Evolutionary conservation across 1,140 invertebrate species (phyloP), one percentile per base, ranked within the genome.

Genomic region (Drosophila elegans): DNA sequence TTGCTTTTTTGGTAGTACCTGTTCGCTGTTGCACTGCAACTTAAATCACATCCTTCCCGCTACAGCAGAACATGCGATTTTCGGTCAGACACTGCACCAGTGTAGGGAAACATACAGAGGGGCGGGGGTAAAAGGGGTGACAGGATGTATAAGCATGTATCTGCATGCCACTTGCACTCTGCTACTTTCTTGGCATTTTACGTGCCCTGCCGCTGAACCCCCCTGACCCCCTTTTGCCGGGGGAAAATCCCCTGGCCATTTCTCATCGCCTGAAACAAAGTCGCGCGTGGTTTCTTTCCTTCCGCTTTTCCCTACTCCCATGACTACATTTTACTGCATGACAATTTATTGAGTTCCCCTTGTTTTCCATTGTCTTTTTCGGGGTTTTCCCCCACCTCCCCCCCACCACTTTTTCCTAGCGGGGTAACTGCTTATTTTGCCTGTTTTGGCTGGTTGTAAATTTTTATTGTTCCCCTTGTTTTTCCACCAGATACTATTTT

Each of bases 21-120:
- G 53, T 51, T 74, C 67, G 68, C 52, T 60, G 69, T 54, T 79
- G 57, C 61, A 78, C 55, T 56, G 84, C 84, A 89, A 84, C 85
- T 89, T 85, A 85, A 90, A 91, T 90, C 88, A 90, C 88, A 90
- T 90, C 88, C 88, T 90, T 86, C 88, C 88, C 82, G 79, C 34
- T 90, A 83, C 82, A 83, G 79, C 80, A 75, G 79, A 86, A 90
- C 88, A 90, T 83, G 88, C 88, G 88, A 90, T 86, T 90, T 90
- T 90, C 88, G 80, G 88, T 86, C 79, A 80, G 60, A 74, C 79
- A 76, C 66, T 68, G 63, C 66, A 63, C 46, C 41, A 12, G 46
- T 16, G 45, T 39, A 67, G 13, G 10, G 45, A 13, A 32, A 7
- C 29, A 6, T 32, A 7, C 11, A 6, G 27, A 7, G 21, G 34